phyloP scores from a whole-genome alignment of 2,113 vertebrate genomes.

The Crotalus tigris region DNA sequence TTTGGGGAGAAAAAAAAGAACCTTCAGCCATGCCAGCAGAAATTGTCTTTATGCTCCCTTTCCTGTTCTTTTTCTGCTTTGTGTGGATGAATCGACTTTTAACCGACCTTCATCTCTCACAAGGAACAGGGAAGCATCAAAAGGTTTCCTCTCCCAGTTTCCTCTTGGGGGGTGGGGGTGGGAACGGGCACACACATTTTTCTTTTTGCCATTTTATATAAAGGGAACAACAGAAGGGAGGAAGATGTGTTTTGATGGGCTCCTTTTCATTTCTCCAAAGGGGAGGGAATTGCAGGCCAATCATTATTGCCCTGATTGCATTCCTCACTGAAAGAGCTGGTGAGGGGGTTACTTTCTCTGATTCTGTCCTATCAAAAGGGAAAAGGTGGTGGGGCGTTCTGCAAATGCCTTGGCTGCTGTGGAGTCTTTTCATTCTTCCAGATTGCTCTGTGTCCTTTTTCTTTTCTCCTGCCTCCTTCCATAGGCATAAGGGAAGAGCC shows the following conservation, averaged over 20 bases:
- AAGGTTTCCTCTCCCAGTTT: neutral
- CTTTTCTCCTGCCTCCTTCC: slow-evolving; percentile 11
- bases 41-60: neutral
- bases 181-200: neutral
- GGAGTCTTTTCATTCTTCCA: slow-evolving; percentile 31
- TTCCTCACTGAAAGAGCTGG: slow-evolving; percentile 44
- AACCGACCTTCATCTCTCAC: neutral
- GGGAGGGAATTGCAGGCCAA: slow-evolving; percentile 46
- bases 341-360: slow-evolving; percentile 54
- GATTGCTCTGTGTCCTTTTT: slow-evolving; percentile 27
- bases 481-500: neutral
- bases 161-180: neutral
- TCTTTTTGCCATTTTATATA: neutral
- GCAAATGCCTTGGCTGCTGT: slow-evolving; percentile 56
- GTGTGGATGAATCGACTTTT: neutral
- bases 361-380: slow-evolving; percentile 42
- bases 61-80: neutral
- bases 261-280: slow-evolving; percentile 34
- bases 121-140: slow-evolving; percentile 16
- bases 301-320: slow-evolving; percentile 33
- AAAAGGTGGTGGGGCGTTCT: slow-evolving; percentile 35
- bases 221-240: neutral
- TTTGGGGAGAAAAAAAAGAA: neutral
- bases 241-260: slow-evolving; percentile 28
- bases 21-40: neutral